Evolutionary conservation across 2,888 invertebrate species (phyloP), one percentile per base, ranked within the genome.

Genomic region (Tinea pellionella): DNA sequence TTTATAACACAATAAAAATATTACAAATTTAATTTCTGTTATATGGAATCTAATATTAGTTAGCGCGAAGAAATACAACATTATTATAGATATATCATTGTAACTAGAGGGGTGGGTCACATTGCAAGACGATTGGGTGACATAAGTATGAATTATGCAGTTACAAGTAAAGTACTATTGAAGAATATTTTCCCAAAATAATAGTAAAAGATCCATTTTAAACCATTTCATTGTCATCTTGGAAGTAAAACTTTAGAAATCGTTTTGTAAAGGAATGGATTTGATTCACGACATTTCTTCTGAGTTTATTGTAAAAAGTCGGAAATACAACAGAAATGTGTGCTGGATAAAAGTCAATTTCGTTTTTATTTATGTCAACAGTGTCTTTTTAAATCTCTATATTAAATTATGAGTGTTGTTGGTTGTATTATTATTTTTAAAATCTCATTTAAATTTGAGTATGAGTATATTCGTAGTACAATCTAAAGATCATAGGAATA

Each of bases 161-260:
- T n/a, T n/a, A n/a, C n/a, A n/a, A n/a, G n/a, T n/a, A 24, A 24
- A 24, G 24, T 3, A 24, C 24, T 24, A 24, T 24, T 24, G 24
- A 6, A 24, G 6, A 24, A 24, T 3, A 6, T 24, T 24, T 24
- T 6, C 24, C 24, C 24, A 24, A 24, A 13, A 41, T 41, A 41
- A 41, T 6, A 13, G 13, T 41, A 51, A 11, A 51, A 13, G 18
- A 13, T n/a, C 11, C n/a, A 51, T 51, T 51, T 18, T 51, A 15
- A 13, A 16, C 51, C 18, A 2, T 15, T 16, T 15, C 15, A 11
- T 16, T 15, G 18, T 6, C 51, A 16, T 51, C 15, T 16, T 24
- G 24, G 15, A 18, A 16, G 15, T 16, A 15, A 51, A 59, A 59
- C 59, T 59, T 59, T 59, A 13, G 24, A 59, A 59, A 59, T 59